Evolutionary conservation across 2,888 invertebrate species (phyloP), one percentile per base, ranked within the genome.

Genomic region (Bruchidius siliquastri): DNA sequence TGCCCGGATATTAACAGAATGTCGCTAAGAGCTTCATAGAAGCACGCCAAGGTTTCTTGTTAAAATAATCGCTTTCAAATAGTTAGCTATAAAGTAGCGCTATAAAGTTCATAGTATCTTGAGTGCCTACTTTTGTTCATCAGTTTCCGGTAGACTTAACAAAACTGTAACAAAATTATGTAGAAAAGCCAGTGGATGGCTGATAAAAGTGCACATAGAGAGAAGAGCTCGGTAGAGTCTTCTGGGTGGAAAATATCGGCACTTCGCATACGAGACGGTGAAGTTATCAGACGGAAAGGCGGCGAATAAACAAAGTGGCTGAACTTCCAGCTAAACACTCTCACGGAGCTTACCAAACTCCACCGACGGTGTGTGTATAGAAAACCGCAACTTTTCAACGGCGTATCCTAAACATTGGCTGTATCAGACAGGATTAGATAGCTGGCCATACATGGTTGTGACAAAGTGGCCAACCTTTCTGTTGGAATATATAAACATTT

Each of bases 211-310:
- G 49, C 49, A 49, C 18, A 49, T 49, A 49, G 26, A 26, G 26
- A 26, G 26, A 26, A 26, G 26, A 26, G 26, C 26, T 8, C 26
- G 26, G 26, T 26, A 26, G 26, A 26, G 26, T 8, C 26, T 26
- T 26, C 26, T 26, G 2, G 8, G 26, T 26, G 26, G 26, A 26
- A 26, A 26, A 26, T 26, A 26, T 26, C 26, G 26, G 26, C 26
- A 26, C 26, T 26, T 26, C 26, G 26, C 26, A 26, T 26, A 8
- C 26, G 8, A 26, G 69, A 71, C 74, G 78, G 76, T 77, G 77
- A 77, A 75, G 78, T 78, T 77, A 78, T 78, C 77, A 76, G 76
- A 76, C 75, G 77, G 75, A 76, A 78, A 78, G 73, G 74, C 70
- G 72, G 74, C 71, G 74, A 77, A 76, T 79, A 77, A 79, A 76